Percentiles rank a stretch among this genome's conserved stretches.
phyloP scores from a whole-genome alignment of 2,888 invertebrate genomes.

The Chymomyza procnemis region DNA sequence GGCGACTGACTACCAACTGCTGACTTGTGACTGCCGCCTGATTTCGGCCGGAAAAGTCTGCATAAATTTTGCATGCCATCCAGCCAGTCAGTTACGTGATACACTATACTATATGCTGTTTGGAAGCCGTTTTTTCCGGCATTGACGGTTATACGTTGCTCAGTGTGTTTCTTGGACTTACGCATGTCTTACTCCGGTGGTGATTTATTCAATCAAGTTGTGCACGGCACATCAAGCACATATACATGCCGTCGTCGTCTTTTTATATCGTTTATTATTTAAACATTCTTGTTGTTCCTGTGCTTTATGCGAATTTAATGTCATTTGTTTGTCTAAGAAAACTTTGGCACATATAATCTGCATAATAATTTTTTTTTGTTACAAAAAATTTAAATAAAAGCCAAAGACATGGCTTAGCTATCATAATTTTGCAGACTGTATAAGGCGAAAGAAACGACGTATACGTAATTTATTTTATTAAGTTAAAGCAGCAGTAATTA shows the following conservation, averaged over 20 bases:
- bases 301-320: conserved; percentile 67
- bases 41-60: conserved; percentile 14
- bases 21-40: conserved; percentile 10
- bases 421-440: conserved; percentile 7
- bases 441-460: conserved; percentile 2
- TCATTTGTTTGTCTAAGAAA: conserved; percentile 50
- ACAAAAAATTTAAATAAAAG: conserved; percentile 22
- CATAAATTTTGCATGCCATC: conserved; percentile 51
- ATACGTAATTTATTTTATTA: conserved; percentile 28
- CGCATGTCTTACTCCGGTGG: conserved; percentile 38
- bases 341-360: conserved; percentile 67
- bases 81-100: not conserved
- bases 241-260: not conserved
- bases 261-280: conserved; percentile 55
- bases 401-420: not conserved
- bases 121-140: too few species aligned
- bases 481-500: conserved; percentile 33
- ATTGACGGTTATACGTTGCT: not conserved
- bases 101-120: too few species aligned
- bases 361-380: conserved; percentile 43
- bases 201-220: conserved; percentile 70
- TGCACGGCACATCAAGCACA: conserved; percentile 24
- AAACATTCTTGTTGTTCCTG: conserved; percentile 47
- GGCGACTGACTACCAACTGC: conserved; percentile 3
- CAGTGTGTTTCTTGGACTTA: not conserved